Evolutionary conservation across 2,113 vertebrate genomes (phyloP), one percentile per base, ranked within the genome.

Genomic region (Odobenus rosmarus): DNA sequence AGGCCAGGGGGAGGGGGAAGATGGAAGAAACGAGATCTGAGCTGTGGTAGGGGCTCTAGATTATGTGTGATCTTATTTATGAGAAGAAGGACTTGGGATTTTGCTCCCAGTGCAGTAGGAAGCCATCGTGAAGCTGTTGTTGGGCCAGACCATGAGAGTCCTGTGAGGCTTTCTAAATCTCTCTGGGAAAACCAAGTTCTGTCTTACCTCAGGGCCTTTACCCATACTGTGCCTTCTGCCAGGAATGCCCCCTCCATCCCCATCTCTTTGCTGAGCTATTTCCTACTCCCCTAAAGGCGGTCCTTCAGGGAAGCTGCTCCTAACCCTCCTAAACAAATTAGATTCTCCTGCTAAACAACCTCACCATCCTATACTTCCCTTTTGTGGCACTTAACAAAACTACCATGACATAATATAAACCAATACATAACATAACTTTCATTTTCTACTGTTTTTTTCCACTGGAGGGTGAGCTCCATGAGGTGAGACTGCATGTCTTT

Each of bases 371-470:
- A 6, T 64, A 88, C 82, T 86, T 93, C 93, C 82, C 62, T 89
- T 96, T 97, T 57, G 53, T 86, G 92, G 72, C 80, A 76, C 59
- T 91, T 88, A 92, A 31, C 67, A 95, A 89, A 97, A 96, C 51
- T 89, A 51, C 39, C 86, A 74, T 91, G 42, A 42, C 89, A 61
- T 76, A 86, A 74, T 61, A 89, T 16, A 89, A 83, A 84, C 49
- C 49, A 83, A 83, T 67, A 67, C 33, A 57, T 62, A 67, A 69
- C 9, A 4, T 31, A 77, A 88, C 64, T 91, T 89, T 93, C 88
- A 49, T 36, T 71, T 82, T 57, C 61, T 77, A 49, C 77, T 62
- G 14, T 39, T 69, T 67, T 62, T 51, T 81, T 85, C 59, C 33
- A 88, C 55, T n/a, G 53, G 46, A 46, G 23, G 86, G 14, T 23